Percentiles rank a stretch among this genome's conserved stretches.
Conservation (phyloP, 2,888 invertebrate species). For the Ashinkailepas kermadecensis region DNA sequence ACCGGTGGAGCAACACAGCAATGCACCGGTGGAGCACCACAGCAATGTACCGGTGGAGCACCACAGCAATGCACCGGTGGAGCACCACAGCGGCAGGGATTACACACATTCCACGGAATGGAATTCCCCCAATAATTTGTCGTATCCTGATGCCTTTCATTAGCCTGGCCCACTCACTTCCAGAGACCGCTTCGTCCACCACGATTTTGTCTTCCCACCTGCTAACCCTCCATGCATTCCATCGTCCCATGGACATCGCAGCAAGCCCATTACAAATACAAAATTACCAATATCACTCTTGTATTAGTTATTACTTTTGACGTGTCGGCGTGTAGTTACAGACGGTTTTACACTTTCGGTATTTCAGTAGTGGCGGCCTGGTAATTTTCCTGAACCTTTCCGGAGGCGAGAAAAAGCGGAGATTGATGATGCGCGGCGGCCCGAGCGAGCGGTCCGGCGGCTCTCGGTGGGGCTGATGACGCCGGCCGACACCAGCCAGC, state of each 20-base stretch:
- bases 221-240: background rate
- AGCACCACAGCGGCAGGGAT: too few species aligned
- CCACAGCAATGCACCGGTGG: too few species aligned
- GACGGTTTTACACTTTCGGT: conserved; percentile 20
- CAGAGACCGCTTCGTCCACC: background rate
- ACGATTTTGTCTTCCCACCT: background rate
- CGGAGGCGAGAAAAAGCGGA: conserved; percentile 21
- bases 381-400: conserved; percentile 19
- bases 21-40: too few species aligned
- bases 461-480: background rate
- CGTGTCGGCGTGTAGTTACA: conserved; percentile 21
- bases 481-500: background rate
- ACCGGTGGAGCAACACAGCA: too few species aligned
- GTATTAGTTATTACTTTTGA: conserved; percentile 20
- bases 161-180: background rate
- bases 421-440: conserved; percentile 17
- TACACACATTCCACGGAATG: background rate
- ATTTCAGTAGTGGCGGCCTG: conserved; percentile 19
- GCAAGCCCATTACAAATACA: conserved; percentile 22
- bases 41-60: too few species aligned
- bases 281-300: conserved; percentile 24
- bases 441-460: background rate
- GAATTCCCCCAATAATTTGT: conserved; percentile 13
- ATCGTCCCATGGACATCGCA: background rate
- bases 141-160: conserved; percentile 7